phyloP scores from a whole-genome alignment of 1,140 invertebrate genomes.

The Bombyx mandarina region DNA sequence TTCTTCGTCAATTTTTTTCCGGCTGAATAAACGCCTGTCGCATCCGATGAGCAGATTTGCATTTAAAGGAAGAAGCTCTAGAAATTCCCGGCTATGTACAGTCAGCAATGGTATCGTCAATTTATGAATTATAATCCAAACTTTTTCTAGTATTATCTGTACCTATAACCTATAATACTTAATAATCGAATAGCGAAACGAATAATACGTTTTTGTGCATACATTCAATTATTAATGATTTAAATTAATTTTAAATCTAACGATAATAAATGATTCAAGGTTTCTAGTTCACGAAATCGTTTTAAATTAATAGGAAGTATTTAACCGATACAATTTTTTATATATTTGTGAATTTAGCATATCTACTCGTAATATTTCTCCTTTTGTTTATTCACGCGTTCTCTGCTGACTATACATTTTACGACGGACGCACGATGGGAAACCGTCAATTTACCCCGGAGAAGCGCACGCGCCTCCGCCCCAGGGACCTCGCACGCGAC shows the following conservation, averaged over 20 bases:
- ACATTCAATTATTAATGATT: too few species aligned
- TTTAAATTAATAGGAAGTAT: too few species aligned
- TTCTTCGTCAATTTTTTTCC: slow-evolving; percentile 27
- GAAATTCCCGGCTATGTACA: slow-evolving; percentile 19
- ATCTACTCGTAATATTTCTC: too few species aligned
- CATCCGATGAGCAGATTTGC: slow-evolving; percentile 50
- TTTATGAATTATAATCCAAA: neutral
- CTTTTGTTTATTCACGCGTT: too few species aligned
- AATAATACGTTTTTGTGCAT: too few species aligned
- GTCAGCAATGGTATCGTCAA: neutral
- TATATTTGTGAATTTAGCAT: neutral
- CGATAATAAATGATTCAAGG: too few species aligned
- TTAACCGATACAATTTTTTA: neutral
- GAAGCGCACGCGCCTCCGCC: slow-evolving; percentile 49
- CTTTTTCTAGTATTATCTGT: too few species aligned
- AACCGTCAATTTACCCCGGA: slow-evolving; percentile 46
- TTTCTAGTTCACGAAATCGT: too few species aligned
- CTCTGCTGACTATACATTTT: neutral
- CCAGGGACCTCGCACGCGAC: slow-evolving; percentile 55
- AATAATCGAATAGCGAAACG: too few species aligned
- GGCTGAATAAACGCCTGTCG: slow-evolving; percentile 38
- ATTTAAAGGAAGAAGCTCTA: slow-evolving; percentile 39
- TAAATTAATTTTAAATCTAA: too few species aligned
- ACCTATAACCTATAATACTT: too few species aligned
- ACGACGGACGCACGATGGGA: slow-evolving; percentile 4